Conservation (phyloP, 2,888 invertebrate species). For the Disparrhopalites patrizii region DNA sequence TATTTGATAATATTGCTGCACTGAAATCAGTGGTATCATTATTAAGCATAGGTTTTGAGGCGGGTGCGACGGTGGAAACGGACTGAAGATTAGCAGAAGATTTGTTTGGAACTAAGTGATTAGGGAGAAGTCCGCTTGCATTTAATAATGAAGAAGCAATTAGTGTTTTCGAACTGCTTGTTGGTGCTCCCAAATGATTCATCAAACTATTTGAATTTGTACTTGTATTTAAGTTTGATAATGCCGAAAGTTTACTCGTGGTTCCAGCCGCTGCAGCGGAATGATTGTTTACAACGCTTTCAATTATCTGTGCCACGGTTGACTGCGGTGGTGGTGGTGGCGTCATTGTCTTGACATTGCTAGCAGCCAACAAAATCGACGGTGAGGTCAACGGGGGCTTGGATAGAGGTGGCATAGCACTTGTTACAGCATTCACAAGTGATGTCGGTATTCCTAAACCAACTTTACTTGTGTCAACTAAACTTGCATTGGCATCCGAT, state of each 20-base stretch:
- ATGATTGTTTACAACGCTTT: constrained; percentile 48
- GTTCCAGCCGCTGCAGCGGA: constrained; percentile 22
- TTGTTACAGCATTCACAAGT: constrained; percentile 22
- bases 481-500: neutral
- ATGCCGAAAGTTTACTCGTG: neutral
- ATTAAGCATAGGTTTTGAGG: neutral
- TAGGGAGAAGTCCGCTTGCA: constrained; percentile 9
- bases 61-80: neutral
- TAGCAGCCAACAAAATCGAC: constrained; percentile 41
- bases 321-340: constrained; percentile 43
- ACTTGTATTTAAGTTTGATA: constrained; percentile 17
- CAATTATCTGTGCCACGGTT: constrained; percentile 47
- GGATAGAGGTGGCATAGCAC: constrained; percentile 40
- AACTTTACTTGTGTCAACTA: neutral
- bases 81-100: constrained; percentile 26
- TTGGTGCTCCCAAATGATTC: neutral
- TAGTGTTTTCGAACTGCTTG: neutral
- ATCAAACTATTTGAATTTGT: constrained; percentile 20
- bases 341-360: constrained; percentile 35
- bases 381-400: constrained; percentile 48
- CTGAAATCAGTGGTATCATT: constrained; percentile 29
- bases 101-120: constrained; percentile 10
- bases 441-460: neutral
- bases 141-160: neutral
- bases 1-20: constrained; percentile 37